These are phyloP conservation scores for Napeogenes inachia DNA, from an alignment of 2,888 invertebrate genomes.

Conservation along the genomic window DNA sequence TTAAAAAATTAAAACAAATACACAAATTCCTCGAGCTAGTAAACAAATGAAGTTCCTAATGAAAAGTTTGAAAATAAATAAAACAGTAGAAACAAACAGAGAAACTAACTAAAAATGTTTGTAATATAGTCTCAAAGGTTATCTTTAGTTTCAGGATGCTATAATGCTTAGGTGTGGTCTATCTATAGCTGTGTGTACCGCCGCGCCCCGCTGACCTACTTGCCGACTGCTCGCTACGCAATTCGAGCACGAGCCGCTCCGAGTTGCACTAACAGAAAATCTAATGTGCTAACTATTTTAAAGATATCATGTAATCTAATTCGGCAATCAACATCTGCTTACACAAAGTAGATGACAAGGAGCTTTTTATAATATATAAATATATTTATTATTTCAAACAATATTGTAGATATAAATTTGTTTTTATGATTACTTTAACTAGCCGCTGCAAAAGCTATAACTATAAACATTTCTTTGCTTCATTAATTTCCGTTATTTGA, in stretches of 20 bases:
- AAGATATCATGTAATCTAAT: conserved; percentile 21
- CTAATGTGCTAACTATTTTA: conserved; percentile 27
- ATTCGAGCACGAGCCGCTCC: conserved; percentile 68
- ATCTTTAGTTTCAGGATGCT: conserved; percentile 23
- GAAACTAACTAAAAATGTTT: background rate
- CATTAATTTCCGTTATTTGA: too few species aligned
- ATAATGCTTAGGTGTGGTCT: conserved; percentile 31
- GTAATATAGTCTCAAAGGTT: conserved; percentile 11
- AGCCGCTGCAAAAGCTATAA: background rate
- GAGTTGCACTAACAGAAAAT: conserved; percentile 32
- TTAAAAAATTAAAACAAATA: too few species aligned
- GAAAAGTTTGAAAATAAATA: too few species aligned
- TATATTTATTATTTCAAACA: too few species aligned
- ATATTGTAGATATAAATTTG: too few species aligned
- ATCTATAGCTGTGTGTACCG: conserved; percentile 31
- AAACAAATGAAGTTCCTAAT: too few species aligned
- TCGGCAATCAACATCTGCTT: conserved; percentile 5
- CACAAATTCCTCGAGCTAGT: too few species aligned
- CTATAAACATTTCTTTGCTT: too few species aligned
- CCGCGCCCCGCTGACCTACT: conserved; percentile 69
- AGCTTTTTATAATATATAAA: too few species aligned
- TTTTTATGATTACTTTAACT: background rate
- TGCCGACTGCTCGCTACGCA: conserved; percentile 70
- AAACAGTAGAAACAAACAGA: too few species aligned
- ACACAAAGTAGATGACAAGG: too few species aligned